phyloP scores from a whole-genome alignment of 1,140 invertebrate species.

The Gerris buenoi region DNA sequence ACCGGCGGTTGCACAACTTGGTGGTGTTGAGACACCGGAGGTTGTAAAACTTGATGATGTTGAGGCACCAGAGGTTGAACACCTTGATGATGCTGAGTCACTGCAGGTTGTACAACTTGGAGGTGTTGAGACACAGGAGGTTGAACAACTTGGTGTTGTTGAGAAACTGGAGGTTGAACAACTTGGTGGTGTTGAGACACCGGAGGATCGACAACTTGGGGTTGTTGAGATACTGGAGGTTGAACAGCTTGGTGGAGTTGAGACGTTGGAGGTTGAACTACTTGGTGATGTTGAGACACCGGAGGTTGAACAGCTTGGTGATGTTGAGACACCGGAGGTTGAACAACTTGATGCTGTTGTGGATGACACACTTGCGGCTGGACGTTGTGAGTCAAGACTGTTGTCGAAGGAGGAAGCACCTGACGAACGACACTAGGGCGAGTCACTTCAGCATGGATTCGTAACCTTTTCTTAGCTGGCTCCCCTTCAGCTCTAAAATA shows the following conservation, averaged over 20 bases:
- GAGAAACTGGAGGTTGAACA: too few species aligned
- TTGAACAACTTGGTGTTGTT: too few species aligned
- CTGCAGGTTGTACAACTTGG: constrained; percentile 4
- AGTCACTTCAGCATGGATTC: constrained; percentile 13
- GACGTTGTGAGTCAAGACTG: neutral
- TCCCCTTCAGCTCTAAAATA: constrained; percentile 2
- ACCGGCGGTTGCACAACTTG: constrained; percentile 2
- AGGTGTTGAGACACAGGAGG: constrained; percentile 4
- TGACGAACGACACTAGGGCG: constrained; percentile 14
- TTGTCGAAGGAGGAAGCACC: constrained; percentile 4
- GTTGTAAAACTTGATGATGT: constrained; percentile 6
- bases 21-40: neutral
- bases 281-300: neutral
- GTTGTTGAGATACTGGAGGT: neutral
- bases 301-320: constrained; percentile 6
- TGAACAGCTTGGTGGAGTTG: neutral
- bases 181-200: neutral
- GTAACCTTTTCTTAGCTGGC: constrained; percentile 9
- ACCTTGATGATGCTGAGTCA: neutral
- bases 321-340: constrained; percentile 1
- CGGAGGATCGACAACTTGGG: neutral
- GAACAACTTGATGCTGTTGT: neutral
- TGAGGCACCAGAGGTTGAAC: constrained; percentile 5
- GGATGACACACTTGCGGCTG: neutral
- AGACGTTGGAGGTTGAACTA: constrained; percentile 5